These are phyloP conservation scores for Scomber japonicus DNA, from an alignment of 2,113 vertebrate genomes.

Conservation along the genomic window DNA sequence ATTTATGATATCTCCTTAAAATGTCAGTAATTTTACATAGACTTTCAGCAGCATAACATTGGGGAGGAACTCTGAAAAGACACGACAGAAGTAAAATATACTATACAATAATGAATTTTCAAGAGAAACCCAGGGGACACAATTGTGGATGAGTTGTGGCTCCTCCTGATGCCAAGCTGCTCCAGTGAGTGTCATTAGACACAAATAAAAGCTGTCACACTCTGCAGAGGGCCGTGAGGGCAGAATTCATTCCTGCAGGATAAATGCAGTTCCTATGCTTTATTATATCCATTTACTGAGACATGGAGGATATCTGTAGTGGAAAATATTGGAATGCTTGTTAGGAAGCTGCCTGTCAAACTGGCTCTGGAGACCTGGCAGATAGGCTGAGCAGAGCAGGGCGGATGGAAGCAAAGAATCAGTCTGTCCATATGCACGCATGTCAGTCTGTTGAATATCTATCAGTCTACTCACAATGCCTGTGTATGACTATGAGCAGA, in stretches of 20 bases:
- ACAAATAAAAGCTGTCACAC: conserved; percentile 76
- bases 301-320: conserved; percentile 61
- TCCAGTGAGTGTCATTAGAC: conserved; percentile 71
- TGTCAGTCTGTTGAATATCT: conserved; percentile 46
- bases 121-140: conserved; percentile 57
- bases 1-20: not conserved
- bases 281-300: conserved; percentile 65
- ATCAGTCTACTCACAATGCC: conserved; percentile 1
- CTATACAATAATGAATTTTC: conserved; percentile 53
- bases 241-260: conserved; percentile 64
- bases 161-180: conserved; percentile 55
- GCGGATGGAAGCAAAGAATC: conserved; percentile 48
- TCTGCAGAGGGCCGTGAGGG: conserved; percentile 58
- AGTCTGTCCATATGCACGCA: conserved; percentile 40
- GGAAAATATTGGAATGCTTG: conserved; percentile 63
- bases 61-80: conserved; percentile 22
- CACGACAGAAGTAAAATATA: conserved; percentile 18
- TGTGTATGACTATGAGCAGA: conserved; percentile 28
- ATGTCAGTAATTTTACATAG: conserved; percentile 5
- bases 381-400: conserved; percentile 68
- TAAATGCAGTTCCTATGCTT: conserved; percentile 56
- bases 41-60: conserved; percentile 7
- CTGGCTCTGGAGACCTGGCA: conserved; percentile 64
- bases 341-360: conserved; percentile 76
- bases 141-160: conserved; percentile 63